Base-by-base conservation (phyloP, 1,140 invertebrate genomes). In the Ips typographus region DNA sequence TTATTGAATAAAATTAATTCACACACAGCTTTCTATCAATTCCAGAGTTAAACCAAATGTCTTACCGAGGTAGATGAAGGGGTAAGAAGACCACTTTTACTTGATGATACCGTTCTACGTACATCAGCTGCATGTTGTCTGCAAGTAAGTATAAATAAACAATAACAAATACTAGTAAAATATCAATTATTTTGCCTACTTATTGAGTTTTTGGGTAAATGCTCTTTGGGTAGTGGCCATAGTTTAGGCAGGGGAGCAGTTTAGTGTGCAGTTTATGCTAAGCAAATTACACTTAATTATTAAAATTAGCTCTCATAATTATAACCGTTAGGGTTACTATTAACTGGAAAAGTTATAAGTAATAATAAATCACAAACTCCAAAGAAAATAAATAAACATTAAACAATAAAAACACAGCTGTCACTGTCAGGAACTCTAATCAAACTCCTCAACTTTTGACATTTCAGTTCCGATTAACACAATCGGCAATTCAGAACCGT, bases 51-150 rank as follows among this genome's bases (percentile, higher is more conserved):
- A n/a, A 22, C 22, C 22, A 22, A 22, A 22, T 22, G 22, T 37
- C 79, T 77, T 82, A 88, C 88, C 47, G 83, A 86, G 3, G 85
- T 88, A 63, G 85, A 88, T 72, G 84, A 87, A 72, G 84, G 83
- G 53, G 85, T 84, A 68, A 84, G 82, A 56, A 84, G 83, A 42
- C 82, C 83, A 74, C 82, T 83, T 72, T 85, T 87, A 70, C 85
- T 85, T 68, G 75, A 83, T 3, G 87, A 86, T 43, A 92, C 88
- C 78, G 91, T 90, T 78, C 88, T 85, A 64, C 91, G 83, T 7
- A 92, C 90, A 78, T 93, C 91, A 38, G 91, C 86, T 51, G 91
- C 90, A 81, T 91, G 87, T 78, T 91, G 90, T 76, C 88, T 90
- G 73, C 64, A 82, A 82, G 72, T 60, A 61, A 49, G 69, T 52